phyloP scores from a whole-genome alignment of 2,888 invertebrate species.

The Eretmocerus hayati region DNA sequence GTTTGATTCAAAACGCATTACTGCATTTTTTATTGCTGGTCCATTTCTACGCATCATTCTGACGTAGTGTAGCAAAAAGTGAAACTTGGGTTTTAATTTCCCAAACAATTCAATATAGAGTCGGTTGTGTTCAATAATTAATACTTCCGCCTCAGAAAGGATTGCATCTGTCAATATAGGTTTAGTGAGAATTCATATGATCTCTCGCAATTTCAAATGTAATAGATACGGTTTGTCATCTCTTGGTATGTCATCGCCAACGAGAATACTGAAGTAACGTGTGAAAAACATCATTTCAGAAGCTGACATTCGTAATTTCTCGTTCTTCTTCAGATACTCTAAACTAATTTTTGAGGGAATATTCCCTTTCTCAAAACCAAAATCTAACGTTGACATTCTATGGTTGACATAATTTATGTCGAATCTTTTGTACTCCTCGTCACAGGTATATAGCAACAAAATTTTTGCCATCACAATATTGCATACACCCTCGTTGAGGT shows the following conservation, averaged over 20 bases:
- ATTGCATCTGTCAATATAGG: neutral
- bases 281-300: neutral
- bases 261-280: neutral
- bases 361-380: neutral
- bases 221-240: neutral
- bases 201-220: neutral
- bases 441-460: neutral
- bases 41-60: neutral
- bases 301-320: neutral
- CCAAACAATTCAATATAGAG: neutral
- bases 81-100: slow-evolving; percentile 1
- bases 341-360: neutral
- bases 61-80: neutral
- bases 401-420: neutral
- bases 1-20: slow-evolving; percentile 1
- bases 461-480: neutral
- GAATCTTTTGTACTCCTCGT: neutral
- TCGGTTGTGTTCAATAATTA: neutral
- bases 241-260: neutral
- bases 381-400: neutral
- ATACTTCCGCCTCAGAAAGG: neutral
- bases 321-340: neutral
- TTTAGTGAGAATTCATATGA: neutral
- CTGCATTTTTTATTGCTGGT: neutral
- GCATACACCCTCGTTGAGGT: neutral